Base-by-base conservation (phyloP, 2,113 vertebrate species). In the Petrocephalus microphthalmus region DNA sequence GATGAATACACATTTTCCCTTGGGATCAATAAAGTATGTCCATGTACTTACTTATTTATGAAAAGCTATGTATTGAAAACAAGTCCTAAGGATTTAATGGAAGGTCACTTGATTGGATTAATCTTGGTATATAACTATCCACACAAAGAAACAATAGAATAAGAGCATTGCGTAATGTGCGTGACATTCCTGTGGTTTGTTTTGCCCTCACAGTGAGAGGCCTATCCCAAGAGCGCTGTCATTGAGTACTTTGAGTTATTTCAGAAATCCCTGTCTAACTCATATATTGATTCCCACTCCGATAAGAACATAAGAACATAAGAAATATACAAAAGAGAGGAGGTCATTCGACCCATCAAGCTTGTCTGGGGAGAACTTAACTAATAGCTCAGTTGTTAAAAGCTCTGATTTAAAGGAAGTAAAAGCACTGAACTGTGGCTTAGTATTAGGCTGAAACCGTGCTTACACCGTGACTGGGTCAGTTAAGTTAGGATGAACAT, bases 391-490 rank as follows among this genome's bases (percentile, higher is more conserved):
- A n/a, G n/a, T n/a, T n/a, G n/a, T n/a, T n/a, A n/a, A n/a, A n/a
- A n/a, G n/a, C n/a, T n/a, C n/a, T n/a, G n/a, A n/a, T n/a, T n/a
- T n/a, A n/a, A n/a, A n/a, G n/a, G n/a, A n/a, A 45, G 71, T 54
- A 60, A 25, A 56, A 54, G 49, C 45, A 87, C 1, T 51, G 82
- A 20, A 49, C 45, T 49, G 49, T n/a, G 33, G 29, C 67, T 84
- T 84, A 8, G 86, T 20, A n/a, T 42, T 13, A 51, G 29, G 19
- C 49, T 88, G 17, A 56, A 45, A 90, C 78, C 81, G 25, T 88
- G 89, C 90, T 91, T 88, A 90, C 90, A 92, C 92, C 89, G 90
- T 92, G 92, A 88, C 87, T 87, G 88, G 86, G 92, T 92, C 92
- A 89, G 91, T 91, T 93, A 94, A 89, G 91, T 91, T 84, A 84